Evolutionary conservation across 2,888 invertebrate species (phyloP).

Genomic region (Seira sanloemensis): DNA sequence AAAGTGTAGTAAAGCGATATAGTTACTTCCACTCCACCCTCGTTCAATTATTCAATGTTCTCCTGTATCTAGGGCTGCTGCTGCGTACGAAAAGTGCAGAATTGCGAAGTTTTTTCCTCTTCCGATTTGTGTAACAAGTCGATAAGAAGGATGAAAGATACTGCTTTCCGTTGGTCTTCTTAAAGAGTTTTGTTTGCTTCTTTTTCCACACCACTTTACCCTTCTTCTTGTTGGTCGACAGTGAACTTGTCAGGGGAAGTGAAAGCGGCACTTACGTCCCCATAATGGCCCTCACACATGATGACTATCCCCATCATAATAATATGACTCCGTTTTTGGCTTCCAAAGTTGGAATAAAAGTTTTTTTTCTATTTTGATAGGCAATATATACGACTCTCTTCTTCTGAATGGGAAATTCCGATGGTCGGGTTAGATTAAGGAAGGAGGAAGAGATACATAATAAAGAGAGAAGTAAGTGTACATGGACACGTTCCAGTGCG

Average conservation of each 20-base stretch:
- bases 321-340: not conserved
- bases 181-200: not conserved
- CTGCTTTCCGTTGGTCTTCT: not conserved
- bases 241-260: slow-evolving; percentile 34
- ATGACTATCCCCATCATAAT: not conserved
- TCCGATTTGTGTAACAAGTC: not conserved
- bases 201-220: not conserved
- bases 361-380: not conserved
- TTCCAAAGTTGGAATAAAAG: slow-evolving; percentile 11
- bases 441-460: not conserved
- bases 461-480: not conserved
- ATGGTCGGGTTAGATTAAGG: not conserved
- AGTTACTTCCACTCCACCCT: not conserved
- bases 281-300: slow-evolving; percentile 13
- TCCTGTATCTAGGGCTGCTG: not conserved
- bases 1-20: not conserved
- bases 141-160: not conserved
- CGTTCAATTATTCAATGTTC: slow-evolving; percentile 2
- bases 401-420: not conserved
- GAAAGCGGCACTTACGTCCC: slow-evolving; percentile 8
- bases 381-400: not conserved
- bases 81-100: slow-evolving; percentile 8
- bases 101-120: slow-evolving; percentile 7
- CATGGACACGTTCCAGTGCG: slow-evolving; percentile 3
- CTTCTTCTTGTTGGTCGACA: slow-evolving; percentile 27